Evolutionary conservation across 1,140 invertebrate genomes (phyloP).

Genomic region (Aphidius ervi): DNA sequence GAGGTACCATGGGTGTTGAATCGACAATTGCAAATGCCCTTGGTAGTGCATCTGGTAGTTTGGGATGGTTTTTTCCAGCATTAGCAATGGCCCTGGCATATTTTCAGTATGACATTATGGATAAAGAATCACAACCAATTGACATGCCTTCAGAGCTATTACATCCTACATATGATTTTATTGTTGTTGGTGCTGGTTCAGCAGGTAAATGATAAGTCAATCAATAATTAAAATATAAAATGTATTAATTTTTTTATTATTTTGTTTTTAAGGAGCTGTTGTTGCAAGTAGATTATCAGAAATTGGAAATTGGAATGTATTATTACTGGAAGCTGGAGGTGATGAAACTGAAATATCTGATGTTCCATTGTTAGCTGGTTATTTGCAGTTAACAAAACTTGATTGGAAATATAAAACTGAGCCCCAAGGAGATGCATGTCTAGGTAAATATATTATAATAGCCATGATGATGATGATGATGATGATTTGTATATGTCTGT

Average conservation of each 20-base stretch:
- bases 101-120: slow-evolving; percentile 74
- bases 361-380: slow-evolving; percentile 82
- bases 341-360: slow-evolving; percentile 89
- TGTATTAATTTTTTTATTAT: neutral
- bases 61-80: slow-evolving; percentile 74
- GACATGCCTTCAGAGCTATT: slow-evolving; percentile 63
- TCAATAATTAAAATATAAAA: neutral
- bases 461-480: too few relatives aligned
- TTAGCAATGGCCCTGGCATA: slow-evolving; percentile 75
- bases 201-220: slow-evolving; percentile 63
- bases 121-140: slow-evolving; percentile 70
- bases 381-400: slow-evolving; percentile 79
- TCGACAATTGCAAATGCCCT: slow-evolving; percentile 41
- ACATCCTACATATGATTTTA: slow-evolving; percentile 76
- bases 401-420: slow-evolving; percentile 93
- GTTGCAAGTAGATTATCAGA: slow-evolving; percentile 87
- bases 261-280: slow-evolving; percentile 68
- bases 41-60: slow-evolving; percentile 53
- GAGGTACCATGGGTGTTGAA: slow-evolving; percentile 31
- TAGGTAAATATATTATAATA: slow-evolving; percentile 50
- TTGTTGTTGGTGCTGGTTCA: slow-evolving; percentile 89
- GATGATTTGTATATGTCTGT: too few relatives aligned
- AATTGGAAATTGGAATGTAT: slow-evolving; percentile 70
- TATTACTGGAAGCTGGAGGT: slow-evolving; percentile 87
- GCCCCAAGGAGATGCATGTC: slow-evolving; percentile 75